Evolutionary conservation across 53 echinoderm and acorn worm genomes (phyloP).

Genomic region (Echinarachnius parma): DNA sequence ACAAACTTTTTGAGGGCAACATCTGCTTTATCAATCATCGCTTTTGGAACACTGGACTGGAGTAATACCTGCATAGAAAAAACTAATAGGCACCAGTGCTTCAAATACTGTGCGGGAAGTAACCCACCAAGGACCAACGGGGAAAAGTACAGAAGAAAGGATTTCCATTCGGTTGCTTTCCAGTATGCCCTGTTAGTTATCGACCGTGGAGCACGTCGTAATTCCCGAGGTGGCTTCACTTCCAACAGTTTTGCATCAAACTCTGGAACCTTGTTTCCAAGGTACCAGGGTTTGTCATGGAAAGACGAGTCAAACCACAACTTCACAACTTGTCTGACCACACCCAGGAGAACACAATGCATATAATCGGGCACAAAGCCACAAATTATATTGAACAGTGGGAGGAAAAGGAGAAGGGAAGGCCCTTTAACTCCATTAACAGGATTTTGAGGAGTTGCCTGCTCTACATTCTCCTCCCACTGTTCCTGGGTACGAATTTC

Average conservation of each 20-base stretch:
- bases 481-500: conserved; percentile 14
- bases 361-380: conserved; percentile 16
- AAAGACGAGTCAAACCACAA: background rate
- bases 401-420: conserved; percentile 19
- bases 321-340: background rate
- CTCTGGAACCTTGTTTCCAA: background rate
- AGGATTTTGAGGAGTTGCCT: background rate
- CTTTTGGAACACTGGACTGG: background rate
- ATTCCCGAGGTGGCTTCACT: background rate
- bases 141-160: background rate
- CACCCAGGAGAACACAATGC: conserved; percentile 6
- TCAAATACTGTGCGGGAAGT: background rate
- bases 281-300: background rate
- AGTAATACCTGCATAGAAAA: conserved; percentile 13
- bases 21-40: conserved; percentile 28
- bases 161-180: conserved; percentile 20
- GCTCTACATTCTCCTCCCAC: conserved; percentile 1
- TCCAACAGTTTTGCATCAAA: background rate
- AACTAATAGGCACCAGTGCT: conserved; percentile 33
- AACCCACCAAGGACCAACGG: conserved; percentile 5
- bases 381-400: conserved; percentile 19
- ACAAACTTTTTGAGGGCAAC: too few species aligned
- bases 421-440: conserved; percentile 36
- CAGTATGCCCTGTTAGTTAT: conserved; percentile 23
- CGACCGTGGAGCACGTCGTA: background rate